Percentiles rank a stretch among this genome's conserved stretches.
Evolutionary conservation across 1,140 invertebrate species (phyloP).

Genomic region (Drosophila kanapiae): DNA sequence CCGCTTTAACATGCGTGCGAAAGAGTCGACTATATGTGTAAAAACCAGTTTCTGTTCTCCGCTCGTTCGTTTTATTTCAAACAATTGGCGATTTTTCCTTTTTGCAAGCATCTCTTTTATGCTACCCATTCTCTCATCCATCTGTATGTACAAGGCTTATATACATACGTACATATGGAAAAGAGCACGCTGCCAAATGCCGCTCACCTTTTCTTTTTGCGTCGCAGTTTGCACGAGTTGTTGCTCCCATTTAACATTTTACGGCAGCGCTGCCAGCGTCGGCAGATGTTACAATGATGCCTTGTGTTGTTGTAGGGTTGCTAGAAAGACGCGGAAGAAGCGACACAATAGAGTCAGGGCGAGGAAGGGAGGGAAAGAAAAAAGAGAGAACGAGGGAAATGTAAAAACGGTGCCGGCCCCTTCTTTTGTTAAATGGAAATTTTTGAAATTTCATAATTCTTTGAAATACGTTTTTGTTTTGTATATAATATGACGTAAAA

Average conservation of each 20-base stretch:
- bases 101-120: conserved; percentile 62
- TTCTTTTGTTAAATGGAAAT: conserved; percentile 18
- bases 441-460: conserved; percentile 20
- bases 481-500: not conserved
- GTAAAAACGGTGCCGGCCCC: conserved; percentile 18
- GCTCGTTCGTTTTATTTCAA: conserved; percentile 62
- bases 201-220: conserved; percentile 76
- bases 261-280: conserved; percentile 33
- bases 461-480: conserved; percentile 6
- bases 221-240: conserved; percentile 78
- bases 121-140: conserved; percentile 36
- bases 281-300: conserved; percentile 65
- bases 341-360: not conserved
- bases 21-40: conserved; percentile 47
- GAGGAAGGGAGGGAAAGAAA: conserved; percentile 4
- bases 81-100: conserved; percentile 76
- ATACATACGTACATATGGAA: conserved; percentile 31
- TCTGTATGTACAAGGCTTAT: conserved; percentile 39
- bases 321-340: conserved; percentile 48
- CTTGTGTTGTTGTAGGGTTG: conserved; percentile 26
- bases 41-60: conserved; percentile 64
- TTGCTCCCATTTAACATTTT: conserved; percentile 77
- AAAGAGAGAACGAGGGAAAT: not conserved
- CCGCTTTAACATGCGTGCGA: conserved; percentile 31
- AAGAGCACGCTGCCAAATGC: conserved; percentile 53